Conservation (phyloP, 2,888 invertebrate genomes). For the Yponomeuta malinellus region DNA sequence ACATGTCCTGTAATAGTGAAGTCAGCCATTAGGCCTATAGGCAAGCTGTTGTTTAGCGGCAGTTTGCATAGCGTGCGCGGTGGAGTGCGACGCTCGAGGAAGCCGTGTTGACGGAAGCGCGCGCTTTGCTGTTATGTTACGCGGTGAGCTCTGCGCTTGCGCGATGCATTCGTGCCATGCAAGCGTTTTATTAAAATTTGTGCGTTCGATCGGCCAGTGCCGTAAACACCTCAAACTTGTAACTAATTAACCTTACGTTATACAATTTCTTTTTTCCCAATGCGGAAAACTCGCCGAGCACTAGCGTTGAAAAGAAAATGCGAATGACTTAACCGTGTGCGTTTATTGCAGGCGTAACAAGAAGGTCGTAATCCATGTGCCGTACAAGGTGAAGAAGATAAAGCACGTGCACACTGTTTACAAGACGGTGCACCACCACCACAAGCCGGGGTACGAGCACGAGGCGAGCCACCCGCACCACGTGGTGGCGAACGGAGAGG, state of each 20-base stretch:
- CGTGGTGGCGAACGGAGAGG: slow-evolving; percentile 43
- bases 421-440: slow-evolving; percentile 78
- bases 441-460: slow-evolving; percentile 37
- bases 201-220: not conserved
- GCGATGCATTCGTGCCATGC: not conserved
- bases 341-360: slow-evolving; percentile 67
- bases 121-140: not conserved
- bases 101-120: slow-evolving; percentile 1
- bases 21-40: not conserved
- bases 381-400: slow-evolving; percentile 80
- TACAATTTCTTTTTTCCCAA: slow-evolving; percentile 18
- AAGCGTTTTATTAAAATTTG: not conserved
- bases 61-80: not conserved
- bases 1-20: not conserved
- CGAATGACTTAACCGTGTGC: not conserved
- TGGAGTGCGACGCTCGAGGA: not conserved
- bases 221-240: not conserved
- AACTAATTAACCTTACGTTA: not conserved
- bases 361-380: slow-evolving; percentile 81
- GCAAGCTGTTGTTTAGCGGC: not conserved
- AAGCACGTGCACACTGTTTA: slow-evolving; percentile 84
- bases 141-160: not conserved
- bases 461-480: slow-evolving; percentile 32
- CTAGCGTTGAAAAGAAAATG: not conserved
- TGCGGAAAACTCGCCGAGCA: slow-evolving; percentile 12